Percentiles rank a stretch among this genome's conserved stretches.
phyloP scores from a whole-genome alignment of 1,140 invertebrate genomes.

The Physella acuta region DNA sequence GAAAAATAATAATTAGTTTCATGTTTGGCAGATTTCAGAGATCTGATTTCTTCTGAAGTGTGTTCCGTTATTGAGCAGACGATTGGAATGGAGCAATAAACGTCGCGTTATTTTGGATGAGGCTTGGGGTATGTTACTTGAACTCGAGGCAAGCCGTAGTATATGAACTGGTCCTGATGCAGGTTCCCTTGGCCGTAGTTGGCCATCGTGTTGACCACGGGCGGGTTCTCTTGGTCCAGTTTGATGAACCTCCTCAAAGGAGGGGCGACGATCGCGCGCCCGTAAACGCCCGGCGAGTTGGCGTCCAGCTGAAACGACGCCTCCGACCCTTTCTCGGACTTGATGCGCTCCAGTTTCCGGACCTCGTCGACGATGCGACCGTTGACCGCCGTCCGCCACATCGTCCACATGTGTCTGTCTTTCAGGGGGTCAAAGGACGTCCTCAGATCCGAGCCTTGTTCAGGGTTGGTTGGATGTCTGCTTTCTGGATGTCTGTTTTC shows the following conservation, averaged over 20 bases:
- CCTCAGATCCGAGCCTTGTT: slow-evolving; percentile 8
- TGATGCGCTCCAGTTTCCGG: slow-evolving; percentile 5
- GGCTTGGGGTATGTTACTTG: neutral
- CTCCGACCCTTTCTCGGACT: neutral
- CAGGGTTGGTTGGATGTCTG: neutral
- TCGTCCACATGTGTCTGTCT: slow-evolving; percentile 36
- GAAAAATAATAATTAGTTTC: neutral
- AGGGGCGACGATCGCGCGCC: slow-evolving; percentile 25
- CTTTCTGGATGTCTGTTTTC: neutral
- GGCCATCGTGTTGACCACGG: slow-evolving; percentile 11
- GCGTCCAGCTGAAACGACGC: neutral
- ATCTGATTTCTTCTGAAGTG: neutral
- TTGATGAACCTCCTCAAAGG: slow-evolving; percentile 30
- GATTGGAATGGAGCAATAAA: neutral
- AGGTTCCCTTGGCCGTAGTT: slow-evolving; percentile 17
- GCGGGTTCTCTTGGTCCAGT: slow-evolving; percentile 15
- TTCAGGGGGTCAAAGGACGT: slow-evolving; percentile 36
- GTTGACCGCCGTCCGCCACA: slow-evolving; percentile 38
- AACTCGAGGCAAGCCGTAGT: slow-evolving; percentile 32
- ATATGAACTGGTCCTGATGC: slow-evolving; percentile 29
- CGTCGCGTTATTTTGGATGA: neutral
- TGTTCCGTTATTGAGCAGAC: neutral
- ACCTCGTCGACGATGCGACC: slow-evolving; percentile 32
- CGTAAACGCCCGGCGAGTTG: slow-evolving; percentile 11
- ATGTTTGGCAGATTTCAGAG: neutral